Evolutionary conservation across 2,113 vertebrate species (phyloP).

Genomic region (Phrynosoma blainvillii): DNA sequence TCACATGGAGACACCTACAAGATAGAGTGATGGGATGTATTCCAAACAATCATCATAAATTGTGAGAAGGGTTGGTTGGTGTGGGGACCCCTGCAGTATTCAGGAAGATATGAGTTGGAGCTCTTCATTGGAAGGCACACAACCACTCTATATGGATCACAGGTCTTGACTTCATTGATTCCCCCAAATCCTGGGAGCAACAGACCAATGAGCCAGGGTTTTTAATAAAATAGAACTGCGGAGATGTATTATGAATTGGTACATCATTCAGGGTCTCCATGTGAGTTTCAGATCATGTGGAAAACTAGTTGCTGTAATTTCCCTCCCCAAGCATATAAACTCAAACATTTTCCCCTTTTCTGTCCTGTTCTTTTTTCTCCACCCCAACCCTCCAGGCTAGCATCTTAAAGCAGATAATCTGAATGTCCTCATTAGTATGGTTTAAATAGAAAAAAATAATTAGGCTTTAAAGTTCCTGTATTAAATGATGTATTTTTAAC

Average conservation of each 20-base stretch:
- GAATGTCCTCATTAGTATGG: background rate
- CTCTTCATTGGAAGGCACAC: too few relatives aligned
- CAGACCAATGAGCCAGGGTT: background rate
- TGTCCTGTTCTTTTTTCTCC: background rate
- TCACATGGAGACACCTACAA: background rate
- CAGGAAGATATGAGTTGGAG: background rate
- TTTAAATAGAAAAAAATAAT: too few relatives aligned
- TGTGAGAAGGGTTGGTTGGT: background rate
- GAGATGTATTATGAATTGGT: background rate
- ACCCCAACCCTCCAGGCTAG: background rate
- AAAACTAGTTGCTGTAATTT: background rate
- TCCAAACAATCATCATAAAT: background rate
- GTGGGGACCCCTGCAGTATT: background rate
- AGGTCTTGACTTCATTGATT: background rate
- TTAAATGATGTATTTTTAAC: too few relatives aligned
- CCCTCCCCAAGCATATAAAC: background rate
- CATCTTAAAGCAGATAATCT: background rate
- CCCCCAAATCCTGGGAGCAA: background rate
- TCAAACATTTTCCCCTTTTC: background rate
- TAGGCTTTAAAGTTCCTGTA: background rate
- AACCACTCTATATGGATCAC: too few relatives aligned
- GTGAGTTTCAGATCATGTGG: background rate
- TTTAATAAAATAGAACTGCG: background rate
- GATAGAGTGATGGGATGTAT: background rate
- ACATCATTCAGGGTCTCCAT: background rate